Evolutionary conservation across 1,140 invertebrate genomes (phyloP).

Genomic region (Mya arenaria): DNA sequence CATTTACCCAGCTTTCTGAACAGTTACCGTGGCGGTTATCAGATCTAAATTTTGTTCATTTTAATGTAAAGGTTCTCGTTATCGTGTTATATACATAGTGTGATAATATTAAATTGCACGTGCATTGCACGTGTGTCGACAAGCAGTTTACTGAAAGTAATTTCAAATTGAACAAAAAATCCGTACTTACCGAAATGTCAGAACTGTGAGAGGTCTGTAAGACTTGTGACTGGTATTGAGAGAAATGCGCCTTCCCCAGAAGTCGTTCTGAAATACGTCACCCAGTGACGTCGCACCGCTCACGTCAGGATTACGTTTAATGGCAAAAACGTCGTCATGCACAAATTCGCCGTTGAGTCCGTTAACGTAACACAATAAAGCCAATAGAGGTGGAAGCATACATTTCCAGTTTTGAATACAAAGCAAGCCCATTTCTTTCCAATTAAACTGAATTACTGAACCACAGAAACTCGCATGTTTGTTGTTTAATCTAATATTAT

Average conservation of each 20-base stretch:
- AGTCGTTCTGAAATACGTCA: conserved; percentile 96
- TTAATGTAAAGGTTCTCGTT: too few species aligned
- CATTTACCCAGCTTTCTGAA: too few species aligned
- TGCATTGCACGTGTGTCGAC: too few species aligned
- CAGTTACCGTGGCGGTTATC: too few species aligned
- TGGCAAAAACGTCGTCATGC: conserved; percentile 97
- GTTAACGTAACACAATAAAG: conserved; percentile 86
- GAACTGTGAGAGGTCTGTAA: conserved; percentile 94
- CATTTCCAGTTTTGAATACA: conserved; percentile 51
- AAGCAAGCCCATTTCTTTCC: too few species aligned
- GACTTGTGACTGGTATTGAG: conserved; percentile 94
- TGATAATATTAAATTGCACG: too few species aligned
- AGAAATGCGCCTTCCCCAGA: conserved; percentile 97
- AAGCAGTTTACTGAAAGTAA: not conserved
- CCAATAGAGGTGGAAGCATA: conserved; percentile 47
- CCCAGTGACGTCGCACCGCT: conserved; percentile 91
- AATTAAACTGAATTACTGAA: too few species aligned
- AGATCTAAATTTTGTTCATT: too few species aligned
- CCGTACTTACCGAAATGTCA: conserved; percentile 89
- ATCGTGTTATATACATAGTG: too few species aligned
- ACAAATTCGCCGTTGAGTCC: conserved; percentile 94
- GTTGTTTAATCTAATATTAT: too few species aligned
- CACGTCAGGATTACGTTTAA: conserved; percentile 95
- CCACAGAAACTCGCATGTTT: too few species aligned
- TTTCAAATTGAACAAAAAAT: not conserved